Evolutionary conservation across 2,797 vertebrate species (phyloP).

Genomic region (Rhynchotus rufescens): DNA sequence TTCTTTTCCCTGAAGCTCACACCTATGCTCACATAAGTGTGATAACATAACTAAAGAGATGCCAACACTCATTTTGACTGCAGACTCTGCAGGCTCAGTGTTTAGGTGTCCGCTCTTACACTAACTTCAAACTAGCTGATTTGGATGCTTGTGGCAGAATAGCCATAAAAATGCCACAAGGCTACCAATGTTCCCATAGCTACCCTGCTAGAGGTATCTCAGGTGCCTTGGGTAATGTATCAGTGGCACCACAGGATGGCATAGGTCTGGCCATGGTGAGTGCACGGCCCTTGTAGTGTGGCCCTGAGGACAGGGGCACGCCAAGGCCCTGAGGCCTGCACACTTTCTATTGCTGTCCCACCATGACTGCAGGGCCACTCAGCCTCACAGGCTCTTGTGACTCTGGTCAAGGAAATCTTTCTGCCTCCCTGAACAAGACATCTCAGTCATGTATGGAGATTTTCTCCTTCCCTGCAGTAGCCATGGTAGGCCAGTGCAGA

Average conservation of each 20-base stretch:
- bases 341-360: background rate
- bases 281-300: background rate
- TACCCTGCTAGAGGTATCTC: background rate
- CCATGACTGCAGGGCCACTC: background rate
- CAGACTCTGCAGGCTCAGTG: background rate
- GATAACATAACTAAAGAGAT: background rate
- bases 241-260: background rate
- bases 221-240: accelerated
- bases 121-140: background rate
- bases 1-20: background rate
- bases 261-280: background rate
- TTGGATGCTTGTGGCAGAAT: background rate
- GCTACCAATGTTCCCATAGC: background rate
- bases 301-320: accelerated
- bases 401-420: background rate
- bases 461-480: background rate
- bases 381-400: background rate
- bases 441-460: background rate
- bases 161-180: background rate
- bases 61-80: background rate
- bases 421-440: background rate
- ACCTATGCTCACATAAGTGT: background rate
- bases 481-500: background rate
- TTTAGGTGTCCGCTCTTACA: background rate
- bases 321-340: background rate